Percentiles rank a stretch among this genome's conserved stretches.
phyloP scores from a whole-genome alignment of 2,113 vertebrate genomes.

The Tychaedon coryphoeus region DNA sequence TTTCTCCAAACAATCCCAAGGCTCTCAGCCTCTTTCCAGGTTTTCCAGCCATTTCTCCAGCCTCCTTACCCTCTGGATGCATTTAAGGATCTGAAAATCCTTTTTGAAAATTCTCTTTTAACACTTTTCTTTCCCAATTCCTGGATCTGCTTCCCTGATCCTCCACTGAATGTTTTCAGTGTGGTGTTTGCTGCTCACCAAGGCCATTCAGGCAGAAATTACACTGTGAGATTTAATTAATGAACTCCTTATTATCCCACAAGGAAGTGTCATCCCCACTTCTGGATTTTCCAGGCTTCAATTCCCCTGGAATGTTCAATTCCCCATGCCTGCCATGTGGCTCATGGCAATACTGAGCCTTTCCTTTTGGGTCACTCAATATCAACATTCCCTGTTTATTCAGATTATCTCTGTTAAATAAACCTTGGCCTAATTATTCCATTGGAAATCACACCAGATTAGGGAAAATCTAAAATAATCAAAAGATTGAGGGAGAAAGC shows the following conservation, averaged over 20 bases:
- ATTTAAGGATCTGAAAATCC: neutral
- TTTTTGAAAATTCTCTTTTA: neutral
- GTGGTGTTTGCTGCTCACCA: neutral
- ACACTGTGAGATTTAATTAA: neutral
- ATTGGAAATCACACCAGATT: rapidly evolving
- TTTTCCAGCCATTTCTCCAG: neutral
- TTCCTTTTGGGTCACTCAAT: neutral
- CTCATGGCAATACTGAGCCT: neutral
- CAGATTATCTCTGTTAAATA: neutral
- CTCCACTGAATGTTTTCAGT: neutral
- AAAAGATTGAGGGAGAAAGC: neutral
- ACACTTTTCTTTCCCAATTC: neutral
- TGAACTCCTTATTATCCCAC: neutral
- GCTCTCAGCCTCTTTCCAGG: no score
- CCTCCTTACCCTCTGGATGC: neutral
- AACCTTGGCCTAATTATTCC: neutral
- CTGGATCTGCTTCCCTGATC: neutral
- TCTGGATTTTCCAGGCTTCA: neutral
- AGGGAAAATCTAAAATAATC: neutral
- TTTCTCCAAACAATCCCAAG: neutral
- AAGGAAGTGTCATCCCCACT: neutral
- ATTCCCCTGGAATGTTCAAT: neutral
- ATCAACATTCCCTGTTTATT: neutral
- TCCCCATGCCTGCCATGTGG: neutral
- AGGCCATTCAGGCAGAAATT: neutral